Evolutionary conservation across 2,113 vertebrate genomes (phyloP).

Genomic region (Siniperca knerii): DNA sequence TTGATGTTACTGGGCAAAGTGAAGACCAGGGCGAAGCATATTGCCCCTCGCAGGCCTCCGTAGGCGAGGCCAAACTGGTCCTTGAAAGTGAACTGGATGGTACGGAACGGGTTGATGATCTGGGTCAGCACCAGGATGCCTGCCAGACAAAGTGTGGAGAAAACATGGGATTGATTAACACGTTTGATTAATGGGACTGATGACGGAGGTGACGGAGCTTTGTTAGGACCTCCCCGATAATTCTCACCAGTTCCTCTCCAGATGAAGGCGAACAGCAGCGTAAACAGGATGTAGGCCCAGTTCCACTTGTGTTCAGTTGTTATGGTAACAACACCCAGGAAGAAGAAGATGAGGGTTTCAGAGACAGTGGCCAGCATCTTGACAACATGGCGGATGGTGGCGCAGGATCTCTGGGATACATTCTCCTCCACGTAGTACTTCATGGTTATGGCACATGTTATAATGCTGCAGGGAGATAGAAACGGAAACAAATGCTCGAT

Average conservation of each 20-base stretch:
- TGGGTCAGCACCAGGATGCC: slow-evolving; percentile 92
- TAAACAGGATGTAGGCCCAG: slow-evolving; percentile 94
- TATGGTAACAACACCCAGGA: slow-evolving; percentile 94
- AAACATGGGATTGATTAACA: accelerated
- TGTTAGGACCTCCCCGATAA: accelerated
- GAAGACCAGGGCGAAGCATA: slow-evolving; percentile 94
- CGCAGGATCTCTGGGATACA: slow-evolving; percentile 93
- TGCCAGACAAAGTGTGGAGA: slow-evolving; percentile 53
- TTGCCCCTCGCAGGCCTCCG: slow-evolving; percentile 92
- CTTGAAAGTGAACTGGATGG: slow-evolving; percentile 91
- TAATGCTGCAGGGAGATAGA: slow-evolving; percentile 84
- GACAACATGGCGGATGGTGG: slow-evolving; percentile 94
- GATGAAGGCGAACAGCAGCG: slow-evolving; percentile 90
- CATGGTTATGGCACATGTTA: slow-evolving; percentile 92
- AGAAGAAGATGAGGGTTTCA: slow-evolving; percentile 97
- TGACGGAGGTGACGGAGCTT: not conserved
- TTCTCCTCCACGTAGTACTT: slow-evolving; percentile 97
- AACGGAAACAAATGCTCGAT: too few species aligned
- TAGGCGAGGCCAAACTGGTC: slow-evolving; percentile 96
- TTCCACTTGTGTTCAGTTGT: slow-evolving; percentile 95
- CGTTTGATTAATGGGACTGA: not conserved
- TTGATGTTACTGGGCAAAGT: slow-evolving; percentile 89
- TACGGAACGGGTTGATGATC: slow-evolving; percentile 93
- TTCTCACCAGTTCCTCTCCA: slow-evolving; percentile 91
- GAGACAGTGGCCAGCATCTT: slow-evolving; percentile 95